These are phyloP conservation scores for Trisateles emortualis DNA, from an alignment of 2,888 invertebrate species.

Conservation along the genomic window DNA sequence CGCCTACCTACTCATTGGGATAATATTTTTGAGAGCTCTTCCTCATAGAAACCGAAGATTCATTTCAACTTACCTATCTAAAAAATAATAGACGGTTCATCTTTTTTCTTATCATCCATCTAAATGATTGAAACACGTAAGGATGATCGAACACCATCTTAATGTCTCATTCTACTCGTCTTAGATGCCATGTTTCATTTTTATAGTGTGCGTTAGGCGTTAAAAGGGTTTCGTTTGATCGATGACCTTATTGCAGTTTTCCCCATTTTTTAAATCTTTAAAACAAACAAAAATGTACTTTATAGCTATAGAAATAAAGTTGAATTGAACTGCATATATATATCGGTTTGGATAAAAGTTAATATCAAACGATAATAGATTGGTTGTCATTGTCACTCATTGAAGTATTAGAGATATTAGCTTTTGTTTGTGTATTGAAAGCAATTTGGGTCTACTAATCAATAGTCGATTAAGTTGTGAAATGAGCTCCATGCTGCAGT, in stretches of 20 bases:
- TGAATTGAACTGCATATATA: constrained; percentile 6
- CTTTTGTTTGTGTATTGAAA: constrained; percentile 35
- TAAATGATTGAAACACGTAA: constrained; percentile 26
- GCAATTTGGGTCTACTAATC: constrained; percentile 45
- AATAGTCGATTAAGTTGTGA: constrained; percentile 3
- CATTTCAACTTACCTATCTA: not conserved
- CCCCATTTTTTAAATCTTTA: constrained; percentile 14
- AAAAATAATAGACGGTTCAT: not conserved
- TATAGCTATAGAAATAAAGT: not conserved
- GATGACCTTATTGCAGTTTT: constrained; percentile 54
- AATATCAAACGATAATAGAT: constrained; percentile 52
- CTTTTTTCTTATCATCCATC: constrained; percentile 15
- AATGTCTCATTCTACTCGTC: constrained; percentile 29
- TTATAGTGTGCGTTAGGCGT: constrained; percentile 60
- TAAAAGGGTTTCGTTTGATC: constrained; percentile 67
- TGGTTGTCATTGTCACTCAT: constrained; percentile 54
- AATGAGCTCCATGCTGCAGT: constrained; percentile 11
- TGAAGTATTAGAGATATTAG: constrained; percentile 41
- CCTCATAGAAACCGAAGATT: too few species aligned
- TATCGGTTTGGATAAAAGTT: constrained; percentile 29
- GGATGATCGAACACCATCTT: constrained; percentile 36
- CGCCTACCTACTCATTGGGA: too few species aligned
- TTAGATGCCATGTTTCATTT: constrained; percentile 59
- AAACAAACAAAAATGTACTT: constrained; percentile 23
- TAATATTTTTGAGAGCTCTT: too few species aligned